These are phyloP conservation scores for Eonycteris spelaea DNA, from an alignment of 2,113 vertebrate genomes.

Conservation along the genomic window DNA sequence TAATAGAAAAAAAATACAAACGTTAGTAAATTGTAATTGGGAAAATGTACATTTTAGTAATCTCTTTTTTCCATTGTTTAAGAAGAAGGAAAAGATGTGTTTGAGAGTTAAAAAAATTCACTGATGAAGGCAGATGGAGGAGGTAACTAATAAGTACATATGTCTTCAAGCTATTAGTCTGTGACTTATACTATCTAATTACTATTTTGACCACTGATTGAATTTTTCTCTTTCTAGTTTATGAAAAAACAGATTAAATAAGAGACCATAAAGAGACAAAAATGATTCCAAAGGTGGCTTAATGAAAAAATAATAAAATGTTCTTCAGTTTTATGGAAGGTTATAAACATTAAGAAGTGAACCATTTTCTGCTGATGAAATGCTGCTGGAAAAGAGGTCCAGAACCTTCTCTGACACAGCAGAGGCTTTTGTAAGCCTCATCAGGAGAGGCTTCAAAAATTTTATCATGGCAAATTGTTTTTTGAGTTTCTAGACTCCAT, in stretches of 20 bases:
- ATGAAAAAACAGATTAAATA: slow-evolving; percentile 73
- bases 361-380: slow-evolving; percentile 72
- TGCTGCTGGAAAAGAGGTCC: not conserved
- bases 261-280: slow-evolving; percentile 69
- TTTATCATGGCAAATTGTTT: not conserved
- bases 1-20: slow-evolving; percentile 44
- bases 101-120: slow-evolving; percentile 51
- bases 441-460: not conserved
- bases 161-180: slow-evolving; percentile 61
- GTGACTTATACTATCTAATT: slow-evolving; percentile 61
- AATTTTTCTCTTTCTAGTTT: slow-evolving; percentile 50
- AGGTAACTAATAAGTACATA: slow-evolving; percentile 32
- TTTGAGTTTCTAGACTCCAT: not conserved
- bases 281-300: slow-evolving; percentile 71
- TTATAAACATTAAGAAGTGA: slow-evolving; percentile 73
- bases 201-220: slow-evolving; percentile 71
- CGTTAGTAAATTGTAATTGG: slow-evolving; percentile 10
- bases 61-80: slow-evolving; percentile 52
- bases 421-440: not conserved
- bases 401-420: slow-evolving; percentile 38
- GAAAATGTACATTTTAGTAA: not conserved
- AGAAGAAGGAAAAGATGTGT: slow-evolving; percentile 30
- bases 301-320: slow-evolving; percentile 72
- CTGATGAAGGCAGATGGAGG: slow-evolving; percentile 35
- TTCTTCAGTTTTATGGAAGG: slow-evolving; percentile 68